Evolutionary conservation across 2,797 vertebrate genomes (phyloP).

Genomic region (Danio albolineatus): DNA sequence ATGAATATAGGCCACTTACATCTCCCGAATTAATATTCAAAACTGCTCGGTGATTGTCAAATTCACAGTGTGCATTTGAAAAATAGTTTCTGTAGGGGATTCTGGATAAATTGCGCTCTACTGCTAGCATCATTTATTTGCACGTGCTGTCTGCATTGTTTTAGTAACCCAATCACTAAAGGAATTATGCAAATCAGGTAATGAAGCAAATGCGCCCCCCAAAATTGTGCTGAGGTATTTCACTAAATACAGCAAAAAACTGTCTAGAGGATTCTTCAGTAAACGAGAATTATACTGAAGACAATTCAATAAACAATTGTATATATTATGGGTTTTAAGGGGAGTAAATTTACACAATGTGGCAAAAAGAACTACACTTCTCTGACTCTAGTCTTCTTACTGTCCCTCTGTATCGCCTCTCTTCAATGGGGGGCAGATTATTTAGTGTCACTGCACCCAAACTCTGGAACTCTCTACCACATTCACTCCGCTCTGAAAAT

Average conservation of each 20-base stretch:
- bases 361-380: no score
- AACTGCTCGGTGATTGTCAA: conserved; percentile 54
- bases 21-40: conserved; percentile 56
- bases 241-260: background rate
- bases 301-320: no score
- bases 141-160: conserved; percentile 20
- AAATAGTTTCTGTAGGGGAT: background rate
- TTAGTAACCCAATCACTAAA: conserved; percentile 20
- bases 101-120: background rate
- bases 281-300: no score
- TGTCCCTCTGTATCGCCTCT: no score
- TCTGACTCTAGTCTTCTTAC: no score
- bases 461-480: no score
- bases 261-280: background rate
- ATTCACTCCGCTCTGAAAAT: no score
- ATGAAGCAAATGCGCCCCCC: conserved; percentile 4
- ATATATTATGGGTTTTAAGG: no score
- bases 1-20: conserved; percentile 58
- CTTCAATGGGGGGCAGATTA: no score
- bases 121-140: background rate
- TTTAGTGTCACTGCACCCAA: no score
- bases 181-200: conserved; percentile 8
- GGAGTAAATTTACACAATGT: no score
- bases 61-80: background rate
- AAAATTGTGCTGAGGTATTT: conserved; percentile 1